These are phyloP conservation scores for Octodonta nipae DNA, from an alignment of 2,888 invertebrate species.

Conservation along the genomic window DNA sequence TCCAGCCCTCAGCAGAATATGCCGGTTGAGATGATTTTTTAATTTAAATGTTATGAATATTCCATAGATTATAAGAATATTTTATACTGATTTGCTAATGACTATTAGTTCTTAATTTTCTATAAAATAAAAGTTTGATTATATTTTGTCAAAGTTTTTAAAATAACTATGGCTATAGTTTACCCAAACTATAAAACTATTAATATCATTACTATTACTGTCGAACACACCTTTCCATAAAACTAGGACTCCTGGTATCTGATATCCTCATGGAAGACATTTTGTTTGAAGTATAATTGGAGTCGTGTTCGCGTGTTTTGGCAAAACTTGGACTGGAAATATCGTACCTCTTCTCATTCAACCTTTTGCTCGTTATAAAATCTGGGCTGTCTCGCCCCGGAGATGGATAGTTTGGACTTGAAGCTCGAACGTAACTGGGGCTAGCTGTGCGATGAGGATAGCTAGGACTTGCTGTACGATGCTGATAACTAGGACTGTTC, in stretches of 20 bases:
- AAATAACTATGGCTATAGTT: no score
- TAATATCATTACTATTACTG: no score
- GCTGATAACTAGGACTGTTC: conserved; percentile 27
- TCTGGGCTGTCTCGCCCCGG: conserved; percentile 31
- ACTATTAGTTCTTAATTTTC: no score
- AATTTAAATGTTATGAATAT: no score
- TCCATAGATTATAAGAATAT: no score
- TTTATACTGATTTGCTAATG: no score
- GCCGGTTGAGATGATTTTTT: no score
- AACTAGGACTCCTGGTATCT: conserved; percentile 28
- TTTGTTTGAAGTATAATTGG: conserved; percentile 24
- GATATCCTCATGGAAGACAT: conserved; percentile 30
- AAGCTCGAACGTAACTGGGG: conserved; percentile 24
- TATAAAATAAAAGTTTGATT: no score
- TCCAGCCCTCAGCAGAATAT: no score
- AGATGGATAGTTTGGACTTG: conserved; percentile 18
- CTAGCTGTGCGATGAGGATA: conserved; percentile 26
- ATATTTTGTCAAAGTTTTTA: no score
- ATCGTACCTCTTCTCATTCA: conserved; percentile 29
- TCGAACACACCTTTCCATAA: conserved; percentile 22
- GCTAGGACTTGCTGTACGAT: conserved; percentile 29
- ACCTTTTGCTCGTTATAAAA: conserved; percentile 28
- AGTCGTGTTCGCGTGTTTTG: conserved; percentile 23
- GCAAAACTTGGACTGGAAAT: conserved; percentile 28
- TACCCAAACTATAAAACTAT: no score